phyloP scores from a whole-genome alignment of 2,113 vertebrate species.

The Tor tambroides region DNA sequence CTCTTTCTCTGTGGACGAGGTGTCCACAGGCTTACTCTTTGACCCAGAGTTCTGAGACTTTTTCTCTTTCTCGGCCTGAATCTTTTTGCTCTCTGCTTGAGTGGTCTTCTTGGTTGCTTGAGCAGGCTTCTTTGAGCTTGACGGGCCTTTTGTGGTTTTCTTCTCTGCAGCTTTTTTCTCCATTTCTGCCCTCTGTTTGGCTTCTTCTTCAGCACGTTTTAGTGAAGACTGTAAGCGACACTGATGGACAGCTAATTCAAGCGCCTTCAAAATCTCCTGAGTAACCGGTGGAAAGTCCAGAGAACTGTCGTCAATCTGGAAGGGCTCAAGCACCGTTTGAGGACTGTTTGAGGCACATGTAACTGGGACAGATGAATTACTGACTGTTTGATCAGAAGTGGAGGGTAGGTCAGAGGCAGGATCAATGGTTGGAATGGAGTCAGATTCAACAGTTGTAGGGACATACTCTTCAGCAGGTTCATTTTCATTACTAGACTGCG shows the following conservation, averaged over 20 bases:
- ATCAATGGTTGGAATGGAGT: not conserved
- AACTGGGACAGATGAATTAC: not conserved
- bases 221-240: slow-evolving; percentile 62
- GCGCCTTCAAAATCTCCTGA: slow-evolving; percentile 60
- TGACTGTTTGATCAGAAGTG: slow-evolving; percentile 7
- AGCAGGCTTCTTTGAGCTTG: slow-evolving; percentile 36
- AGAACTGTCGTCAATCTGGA: not conserved
- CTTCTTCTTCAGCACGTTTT: slow-evolving; percentile 51
- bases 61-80: slow-evolving; percentile 20
- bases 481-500: slow-evolving; percentile 6
- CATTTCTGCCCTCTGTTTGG: slow-evolving; percentile 19
- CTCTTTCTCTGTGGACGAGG: slow-evolving; percentile 47
- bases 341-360: not conserved
- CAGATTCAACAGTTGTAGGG: not conserved
- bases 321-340: not conserved
- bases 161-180: slow-evolving; percentile 40
- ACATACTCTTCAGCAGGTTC: not conserved
- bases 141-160: not conserved
- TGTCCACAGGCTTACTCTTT: slow-evolving; percentile 14
- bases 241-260: slow-evolving; percentile 65
- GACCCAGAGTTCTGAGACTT: slow-evolving; percentile 33
- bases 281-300: slow-evolving; percentile 62
- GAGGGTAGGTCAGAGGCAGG: slow-evolving; percentile 4
- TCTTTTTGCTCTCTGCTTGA: slow-evolving; percentile 19
- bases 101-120: not conserved